Percentiles rank a stretch among this genome's conserved stretches.
Conservation (phyloP, 2,888 invertebrate species). For the Brassicogethes aeneus region DNA sequence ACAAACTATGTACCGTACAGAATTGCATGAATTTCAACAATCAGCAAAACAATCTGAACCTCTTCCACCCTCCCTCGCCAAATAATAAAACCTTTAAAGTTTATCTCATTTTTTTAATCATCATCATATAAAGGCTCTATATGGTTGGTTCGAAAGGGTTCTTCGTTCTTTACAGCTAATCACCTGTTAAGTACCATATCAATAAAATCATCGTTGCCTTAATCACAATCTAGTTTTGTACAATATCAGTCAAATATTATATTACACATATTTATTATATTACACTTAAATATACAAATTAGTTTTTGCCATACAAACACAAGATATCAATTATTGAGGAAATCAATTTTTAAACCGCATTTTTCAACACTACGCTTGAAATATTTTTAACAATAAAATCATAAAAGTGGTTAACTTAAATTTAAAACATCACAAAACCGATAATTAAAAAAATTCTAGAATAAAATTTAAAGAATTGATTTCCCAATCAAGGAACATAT, state of each 20-base stretch:
- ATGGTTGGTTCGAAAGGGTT: not conserved
- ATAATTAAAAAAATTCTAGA: not conserved
- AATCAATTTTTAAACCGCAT: not conserved
- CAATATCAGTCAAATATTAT: constrained; percentile 21
- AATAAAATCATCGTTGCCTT: constrained; percentile 14
- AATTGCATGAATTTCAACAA: constrained; percentile 17
- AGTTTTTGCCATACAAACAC: not conserved
- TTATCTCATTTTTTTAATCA: no score
- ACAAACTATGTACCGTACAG: constrained; percentile 26
- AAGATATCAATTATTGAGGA: not conserved
- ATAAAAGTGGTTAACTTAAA: no score
- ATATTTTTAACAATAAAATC: no score
- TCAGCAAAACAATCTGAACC: not conserved
- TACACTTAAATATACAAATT: not conserved
- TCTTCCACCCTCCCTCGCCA: not conserved
- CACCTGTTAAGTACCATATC: constrained; percentile 15
- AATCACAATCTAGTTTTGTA: constrained; percentile 23
- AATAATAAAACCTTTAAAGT: not conserved
- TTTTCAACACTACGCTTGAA: no score
- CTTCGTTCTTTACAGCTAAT: not conserved
- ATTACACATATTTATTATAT: constrained; percentile 1
- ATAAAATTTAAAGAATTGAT: not conserved
- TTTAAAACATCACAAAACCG: no score
- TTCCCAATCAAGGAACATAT: not conserved
- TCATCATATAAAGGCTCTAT: not conserved